A percentile compares a stretch with the other conserved stretches of the same genome.
Evolutionary conservation across 35 echinoderm and acorn worm species (phyloP).

Genomic region (Chiridota heheva): DNA sequence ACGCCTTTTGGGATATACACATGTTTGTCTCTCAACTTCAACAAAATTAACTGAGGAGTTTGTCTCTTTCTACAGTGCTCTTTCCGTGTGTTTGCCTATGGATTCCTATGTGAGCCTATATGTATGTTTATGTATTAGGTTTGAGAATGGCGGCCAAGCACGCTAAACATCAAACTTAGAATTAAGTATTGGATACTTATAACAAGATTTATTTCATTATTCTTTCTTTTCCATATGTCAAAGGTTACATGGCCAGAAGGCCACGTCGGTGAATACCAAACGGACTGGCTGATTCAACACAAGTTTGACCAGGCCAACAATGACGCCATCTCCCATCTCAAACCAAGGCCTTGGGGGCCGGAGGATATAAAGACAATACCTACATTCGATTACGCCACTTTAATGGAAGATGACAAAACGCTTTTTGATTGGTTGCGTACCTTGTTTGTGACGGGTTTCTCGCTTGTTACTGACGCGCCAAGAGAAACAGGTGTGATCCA

Average conservation of each 20-base stretch:
- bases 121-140: too few species aligned
- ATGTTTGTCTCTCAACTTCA: too few species aligned
- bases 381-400: neutral
- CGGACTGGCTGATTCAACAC: neutral
- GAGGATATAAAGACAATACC: neutral
- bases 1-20: too few species aligned
- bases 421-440: neutral
- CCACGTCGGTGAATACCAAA: neutral
- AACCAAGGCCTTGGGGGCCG: neutral
- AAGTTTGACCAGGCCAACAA: neutral
- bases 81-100: too few species aligned
- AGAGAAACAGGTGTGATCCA: neutral
- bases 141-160: too few species aligned
- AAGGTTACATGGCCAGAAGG: neutral
- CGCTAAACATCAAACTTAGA: too few species aligned
- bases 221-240: too few species aligned
- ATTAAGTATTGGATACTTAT: too few species aligned
- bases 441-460: neutral
- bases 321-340: neutral
- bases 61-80: too few species aligned
- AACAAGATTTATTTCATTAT: too few species aligned
- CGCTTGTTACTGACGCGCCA: neutral
- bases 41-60: too few species aligned
- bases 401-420: neutral
- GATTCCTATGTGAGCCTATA: too few species aligned